Percentiles rank a stretch among this genome's conserved stretches.
Evolutionary conservation across 2,888 invertebrate species (phyloP).

Genomic region (Perizoma flavofasciatum): DNA sequence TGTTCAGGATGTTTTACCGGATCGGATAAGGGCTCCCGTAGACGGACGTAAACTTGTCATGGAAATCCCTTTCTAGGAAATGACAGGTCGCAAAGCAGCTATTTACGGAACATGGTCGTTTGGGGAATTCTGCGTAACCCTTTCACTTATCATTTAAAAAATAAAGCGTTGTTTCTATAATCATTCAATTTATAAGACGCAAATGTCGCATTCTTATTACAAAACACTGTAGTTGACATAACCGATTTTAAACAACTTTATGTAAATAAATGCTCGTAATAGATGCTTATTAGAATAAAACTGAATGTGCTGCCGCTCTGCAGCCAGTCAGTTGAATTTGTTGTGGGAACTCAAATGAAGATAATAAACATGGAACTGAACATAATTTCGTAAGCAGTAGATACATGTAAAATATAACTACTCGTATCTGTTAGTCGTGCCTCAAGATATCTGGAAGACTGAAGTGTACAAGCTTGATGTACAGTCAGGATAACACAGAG

Average conservation of each 20-base stretch:
- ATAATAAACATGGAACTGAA: neutral
- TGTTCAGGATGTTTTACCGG: conserved; percentile 30
- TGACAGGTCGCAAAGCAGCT: conserved; percentile 1
- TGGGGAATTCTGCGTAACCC: conserved; percentile 21
- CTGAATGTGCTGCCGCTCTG: too few relatives aligned
- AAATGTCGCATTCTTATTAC: conserved; percentile 1
- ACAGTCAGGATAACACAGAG: conserved; percentile 14
- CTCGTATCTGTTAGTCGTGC: neutral
- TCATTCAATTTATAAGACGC: neutral
- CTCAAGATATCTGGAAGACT: conserved; percentile 1
- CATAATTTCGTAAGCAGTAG: conserved; percentile 1
- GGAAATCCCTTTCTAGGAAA: conserved; percentile 40
- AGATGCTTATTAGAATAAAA: neutral
- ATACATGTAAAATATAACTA: neutral
- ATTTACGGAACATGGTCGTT: conserved; percentile 15
- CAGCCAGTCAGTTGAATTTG: too few relatives aligned
- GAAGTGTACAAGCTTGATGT: conserved; percentile 4
- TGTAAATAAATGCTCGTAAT: conserved; percentile 5
- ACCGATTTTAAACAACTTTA: conserved; percentile 4
- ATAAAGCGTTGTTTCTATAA: conserved; percentile 3
- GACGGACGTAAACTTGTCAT: conserved; percentile 4
- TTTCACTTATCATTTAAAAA: conserved; percentile 21
- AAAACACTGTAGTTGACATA: neutral
- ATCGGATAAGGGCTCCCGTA: neutral
- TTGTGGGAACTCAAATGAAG: neutral